Base-by-base conservation (phyloP, 2,797 vertebrate species). In the Peromyscus eremicus region DNA sequence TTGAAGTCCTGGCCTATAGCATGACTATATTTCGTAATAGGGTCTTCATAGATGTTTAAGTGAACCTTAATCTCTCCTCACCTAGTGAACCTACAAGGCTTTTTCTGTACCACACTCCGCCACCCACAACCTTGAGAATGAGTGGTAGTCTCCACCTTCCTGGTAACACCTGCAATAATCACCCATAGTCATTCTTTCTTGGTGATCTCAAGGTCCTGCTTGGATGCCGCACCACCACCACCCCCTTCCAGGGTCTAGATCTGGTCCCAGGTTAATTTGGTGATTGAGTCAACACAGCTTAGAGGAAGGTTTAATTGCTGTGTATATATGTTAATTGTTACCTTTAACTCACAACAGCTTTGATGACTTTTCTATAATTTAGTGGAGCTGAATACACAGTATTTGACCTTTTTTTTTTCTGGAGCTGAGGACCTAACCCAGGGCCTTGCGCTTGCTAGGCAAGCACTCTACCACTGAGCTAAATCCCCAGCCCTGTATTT, bases 201-300 rank as follows among this genome's bases (percentile, higher is more conserved):
- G 34, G 49, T 71, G 62, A 57, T 84, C 70, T 83, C 19, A 4
- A 9, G 32, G 9, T 91, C 32, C 66, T 55, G 70, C 70, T 55
- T 52, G 52, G 52, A 52, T 14, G 14, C 52, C 13, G 13, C 52
- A 52, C 52, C 49, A 49, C 7, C 21, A 23, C 43, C 66, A 1
- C n/a, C 81, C 76, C 17, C 19, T 17, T 68, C 14, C 1, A 46
- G 81, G 5, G 23, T 21, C 27, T 12, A 70, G 25, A 40, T 62
- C 79, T 85, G 55, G 86, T 52, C 66, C 85, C 60, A 60, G 73
- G 55, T 57, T 91, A 64, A 91, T 96, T 88, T 82, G 52, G 70
- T 90, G 13, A 37, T 84, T 92, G 85, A 77, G 27, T 52, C 52
- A 52, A 52, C 52, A 52, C 52, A 52, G 52, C 52, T 52, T 52